phyloP scores from a whole-genome alignment of 2,113 vertebrate genomes.

The Pangasianodon hypophthalmus region DNA sequence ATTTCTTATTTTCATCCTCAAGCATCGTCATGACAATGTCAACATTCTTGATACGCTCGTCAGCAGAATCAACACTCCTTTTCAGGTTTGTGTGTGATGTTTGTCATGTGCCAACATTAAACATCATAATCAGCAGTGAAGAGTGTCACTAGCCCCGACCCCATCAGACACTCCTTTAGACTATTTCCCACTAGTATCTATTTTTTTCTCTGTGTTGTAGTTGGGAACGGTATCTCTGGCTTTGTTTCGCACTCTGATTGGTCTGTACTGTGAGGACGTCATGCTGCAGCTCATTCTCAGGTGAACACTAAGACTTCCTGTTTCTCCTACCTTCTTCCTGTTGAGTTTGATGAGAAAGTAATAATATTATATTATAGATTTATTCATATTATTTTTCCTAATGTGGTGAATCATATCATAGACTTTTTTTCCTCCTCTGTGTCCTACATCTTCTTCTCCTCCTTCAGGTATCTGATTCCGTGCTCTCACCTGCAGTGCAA shows the following conservation, averaged over 20 bases:
- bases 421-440: neutral
- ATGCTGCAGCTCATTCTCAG: constrained; percentile 95
- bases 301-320: constrained; percentile 65
- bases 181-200: neutral
- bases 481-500: constrained; percentile 86
- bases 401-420: neutral
- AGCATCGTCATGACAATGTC: constrained; percentile 89
- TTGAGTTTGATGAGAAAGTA: neutral
- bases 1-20: constrained; percentile 91
- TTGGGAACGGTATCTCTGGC: constrained; percentile 92
- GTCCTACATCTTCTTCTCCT: neutral
- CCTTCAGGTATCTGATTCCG: constrained; percentile 86
- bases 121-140: neutral
- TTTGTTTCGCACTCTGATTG: constrained; percentile 91
- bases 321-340: neutral
- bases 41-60: constrained; percentile 92
- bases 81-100: constrained; percentile 76
- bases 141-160: neutral
- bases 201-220: constrained; percentile 63
- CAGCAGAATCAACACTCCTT: constrained; percentile 94
- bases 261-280: constrained; percentile 94
- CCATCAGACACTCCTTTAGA: neutral
- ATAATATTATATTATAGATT: neutral
- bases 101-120: neutral
- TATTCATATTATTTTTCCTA: neutral